A percentile compares a stretch with the other conserved stretches of the same genome.
These are phyloP conservation scores for Pterostichus madidus DNA, from an alignment of 2,888 invertebrate genomes.

Conservation along the genomic window DNA sequence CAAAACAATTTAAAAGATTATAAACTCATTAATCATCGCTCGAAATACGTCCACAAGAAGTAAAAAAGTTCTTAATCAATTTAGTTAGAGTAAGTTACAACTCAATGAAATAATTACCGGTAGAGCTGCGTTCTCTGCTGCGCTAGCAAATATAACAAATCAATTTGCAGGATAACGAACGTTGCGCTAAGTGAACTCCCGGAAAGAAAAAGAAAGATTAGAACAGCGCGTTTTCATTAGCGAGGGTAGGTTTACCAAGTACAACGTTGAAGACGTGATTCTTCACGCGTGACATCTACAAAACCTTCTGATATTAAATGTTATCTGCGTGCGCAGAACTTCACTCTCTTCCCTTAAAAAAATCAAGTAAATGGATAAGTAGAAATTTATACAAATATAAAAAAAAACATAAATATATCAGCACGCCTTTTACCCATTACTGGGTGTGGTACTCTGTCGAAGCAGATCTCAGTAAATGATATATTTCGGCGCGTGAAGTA, in stretches of 20 bases:
- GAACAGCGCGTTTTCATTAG: conserved; percentile 1
- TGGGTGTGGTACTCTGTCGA: no score
- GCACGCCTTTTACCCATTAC: no score
- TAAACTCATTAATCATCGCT: conserved; percentile 30
- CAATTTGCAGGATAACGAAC: conserved; percentile 28
- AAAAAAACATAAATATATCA: no score
- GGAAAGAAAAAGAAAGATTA: conserved; percentile 9
- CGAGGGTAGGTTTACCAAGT: neutral
- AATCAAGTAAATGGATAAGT: no score
- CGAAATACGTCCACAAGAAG: neutral
- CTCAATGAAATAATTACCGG: conserved; percentile 46
- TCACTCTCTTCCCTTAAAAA: no score
- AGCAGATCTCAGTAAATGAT: no score
- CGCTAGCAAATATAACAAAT: conserved; percentile 22
- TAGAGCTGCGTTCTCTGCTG: neutral
- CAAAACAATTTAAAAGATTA: conserved; percentile 25
- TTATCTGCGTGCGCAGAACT: no score
- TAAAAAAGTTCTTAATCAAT: conserved; percentile 33
- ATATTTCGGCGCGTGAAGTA: no score
- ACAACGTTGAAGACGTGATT: no score
- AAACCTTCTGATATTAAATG: no score
- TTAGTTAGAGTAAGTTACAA: conserved; percentile 24
- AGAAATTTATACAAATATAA: no score
- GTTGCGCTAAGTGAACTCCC: conserved; percentile 3
- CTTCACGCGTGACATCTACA: no score